A percentile compares a stretch with the other conserved stretches of the same genome.
Conservation (phyloP, 2,113 vertebrate species). For the Oncorhynchus masou region DNA sequence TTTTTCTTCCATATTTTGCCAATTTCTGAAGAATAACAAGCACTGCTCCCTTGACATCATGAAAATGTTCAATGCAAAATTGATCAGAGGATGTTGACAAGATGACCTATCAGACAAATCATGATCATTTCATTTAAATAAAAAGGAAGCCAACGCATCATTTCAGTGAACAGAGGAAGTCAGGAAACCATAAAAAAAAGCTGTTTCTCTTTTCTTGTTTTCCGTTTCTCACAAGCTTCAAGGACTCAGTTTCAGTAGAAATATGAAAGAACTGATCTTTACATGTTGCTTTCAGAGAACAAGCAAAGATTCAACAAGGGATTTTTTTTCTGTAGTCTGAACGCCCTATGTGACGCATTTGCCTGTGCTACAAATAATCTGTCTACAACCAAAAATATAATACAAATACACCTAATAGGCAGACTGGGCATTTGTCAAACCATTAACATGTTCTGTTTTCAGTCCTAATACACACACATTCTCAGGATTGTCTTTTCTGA, state of each 20-base stretch:
- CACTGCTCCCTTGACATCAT: conserved; percentile 47
- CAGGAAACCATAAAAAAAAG: conserved; percentile 28
- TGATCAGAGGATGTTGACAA: conserved; percentile 24
- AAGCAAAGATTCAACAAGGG: not conserved
- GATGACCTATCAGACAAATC: conserved; percentile 48
- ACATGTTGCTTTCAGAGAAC: not conserved
- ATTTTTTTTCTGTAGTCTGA: not conserved
- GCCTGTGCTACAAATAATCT: not conserved
- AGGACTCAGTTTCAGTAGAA: conserved; percentile 10
- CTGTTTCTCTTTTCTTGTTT: conserved; percentile 12
- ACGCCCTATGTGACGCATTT: not conserved
- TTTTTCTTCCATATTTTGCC: conserved; percentile 6
- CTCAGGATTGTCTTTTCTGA: conserved; percentile 12
- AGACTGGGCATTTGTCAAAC: not conserved
- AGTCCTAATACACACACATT: not conserved
- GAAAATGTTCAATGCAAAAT: conserved; percentile 26
- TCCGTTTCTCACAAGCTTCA: conserved; percentile 7
- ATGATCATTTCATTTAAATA: conserved; percentile 35
- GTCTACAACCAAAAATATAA: not conserved
- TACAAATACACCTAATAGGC: not conserved
- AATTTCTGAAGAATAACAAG: conserved; percentile 59
- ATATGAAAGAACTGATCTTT: conserved; percentile 14
- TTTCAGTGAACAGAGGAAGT: conserved; percentile 18
- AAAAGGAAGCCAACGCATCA: conserved; percentile 5
- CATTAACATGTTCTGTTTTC: conserved; percentile 1